Evolutionary conservation across 2,797 vertebrate genomes (phyloP), one percentile per base, ranked within the genome.

Genomic region (Anguilla anguilla): DNA sequence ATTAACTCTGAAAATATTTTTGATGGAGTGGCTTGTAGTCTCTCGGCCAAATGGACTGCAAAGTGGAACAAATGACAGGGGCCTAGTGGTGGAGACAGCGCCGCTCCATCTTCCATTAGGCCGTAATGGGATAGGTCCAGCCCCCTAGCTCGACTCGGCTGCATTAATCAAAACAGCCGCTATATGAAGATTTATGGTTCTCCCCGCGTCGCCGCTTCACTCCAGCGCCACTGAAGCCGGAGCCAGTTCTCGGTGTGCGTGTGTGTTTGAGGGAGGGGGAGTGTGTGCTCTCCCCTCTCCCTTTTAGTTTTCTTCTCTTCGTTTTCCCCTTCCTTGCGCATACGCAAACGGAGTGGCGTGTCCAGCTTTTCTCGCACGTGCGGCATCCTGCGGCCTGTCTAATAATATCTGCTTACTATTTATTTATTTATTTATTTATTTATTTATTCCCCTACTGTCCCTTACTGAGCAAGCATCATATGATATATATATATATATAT

Each of bases 41-140:
- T 97, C 97, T 97, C 96, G 97, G 96, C 97, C 97, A 98, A 98
- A 97, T 97, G 97, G 97, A 98, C 97, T 98, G 97, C 97, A 98
- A 98, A 98, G 97, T 98, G 97, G 97, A 98, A 98, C 97, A 98
- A 98, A 98, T 98, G 97, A 98, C 97, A 97, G 97, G 97, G 97
- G 97, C 97, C 97, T 97, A 97, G 97, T 97, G 97, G 96, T 97
- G 97, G 96, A 97, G 97, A 98, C 97, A 98, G 97, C 96, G 96
- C 96, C 97, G 96, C 97, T 98, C 97, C 97, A 98, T 98, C 97
- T 98, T 98, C 97, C 96, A 98, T 98, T 98, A 98, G 96, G 96
- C 96, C 96, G 95, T 98, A 98, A 98, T 98, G 97, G 97, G 97
- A 97, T 96, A 97, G 97, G 97, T 97, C 97, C 97, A 97, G 97